These are phyloP conservation scores for Erythrocercus mccallii DNA, from an alignment of 2,113 vertebrate genomes.

Conservation along the genomic window DNA sequence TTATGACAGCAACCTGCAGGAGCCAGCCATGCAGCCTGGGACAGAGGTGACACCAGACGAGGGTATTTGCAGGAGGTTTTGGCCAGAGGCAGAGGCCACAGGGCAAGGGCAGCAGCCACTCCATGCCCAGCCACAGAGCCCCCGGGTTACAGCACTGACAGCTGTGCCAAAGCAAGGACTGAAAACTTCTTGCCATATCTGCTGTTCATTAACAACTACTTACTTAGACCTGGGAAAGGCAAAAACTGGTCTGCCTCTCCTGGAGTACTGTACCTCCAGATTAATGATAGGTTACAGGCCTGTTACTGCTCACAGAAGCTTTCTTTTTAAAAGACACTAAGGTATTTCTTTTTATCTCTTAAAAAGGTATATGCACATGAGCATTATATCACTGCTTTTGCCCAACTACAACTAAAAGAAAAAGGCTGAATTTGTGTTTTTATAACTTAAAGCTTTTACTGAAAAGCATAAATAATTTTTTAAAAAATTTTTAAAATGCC, in stretches of 20 bases:
- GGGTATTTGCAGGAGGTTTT: not conserved
- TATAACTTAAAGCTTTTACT: too few species aligned
- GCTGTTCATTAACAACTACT: conserved; percentile 6
- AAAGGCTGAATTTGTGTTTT: too few species aligned
- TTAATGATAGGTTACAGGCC: not conserved
- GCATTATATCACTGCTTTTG: not conserved
- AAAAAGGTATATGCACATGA: not conserved
- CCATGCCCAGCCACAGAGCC: rapidly evolving
- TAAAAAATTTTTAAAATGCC: too few species aligned
- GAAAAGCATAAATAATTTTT: too few species aligned
- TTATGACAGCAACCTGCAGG: not conserved
- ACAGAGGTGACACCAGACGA: not conserved
- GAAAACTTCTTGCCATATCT: not conserved
- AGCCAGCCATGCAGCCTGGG: not conserved
- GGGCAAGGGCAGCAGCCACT: rapidly evolving
- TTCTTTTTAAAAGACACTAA: not conserved
- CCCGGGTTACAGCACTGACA: rapidly evolving
- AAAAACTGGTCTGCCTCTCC: not conserved
- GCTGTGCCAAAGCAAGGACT: not conserved
- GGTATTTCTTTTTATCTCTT: not conserved
- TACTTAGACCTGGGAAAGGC: not conserved
- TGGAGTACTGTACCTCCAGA: not conserved
- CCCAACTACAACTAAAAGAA: too few species aligned
- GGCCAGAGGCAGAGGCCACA: not conserved
- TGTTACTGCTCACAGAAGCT: not conserved